Evolutionary conservation across 2,113 vertebrate genomes (phyloP), one percentile per base, ranked within the genome.

Genomic region (Speoplatyrhinus poulsoni): DNA sequence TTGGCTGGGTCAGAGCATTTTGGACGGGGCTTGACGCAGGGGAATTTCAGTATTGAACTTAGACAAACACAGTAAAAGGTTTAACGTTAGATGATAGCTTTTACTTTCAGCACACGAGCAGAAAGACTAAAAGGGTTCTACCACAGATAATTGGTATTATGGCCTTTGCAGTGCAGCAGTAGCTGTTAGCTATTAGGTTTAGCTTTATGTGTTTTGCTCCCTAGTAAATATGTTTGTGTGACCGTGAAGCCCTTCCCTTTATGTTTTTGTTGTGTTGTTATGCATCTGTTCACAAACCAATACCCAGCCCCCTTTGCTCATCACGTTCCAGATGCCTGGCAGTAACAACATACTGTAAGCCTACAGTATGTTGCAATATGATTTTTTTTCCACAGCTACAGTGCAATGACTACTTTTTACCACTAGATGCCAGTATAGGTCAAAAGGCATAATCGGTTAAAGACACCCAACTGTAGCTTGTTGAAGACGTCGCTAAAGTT

Each of bases 351-450:
- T 59, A 41, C 6, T 41, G 36, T 41, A 26, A 26, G 26, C 26
- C 2, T 26, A 63, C 7, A 11, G 49, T 36, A 47, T 56, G 47
- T 52, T 73, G n/a, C 68, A 61, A 32, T 57, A 60, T 54, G 46
- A 46, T 5, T 52, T 9, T 9, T 60, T n/a, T 15, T 63, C 65
- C 61, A 49, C 47, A 41, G 9, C 41, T 5, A 6, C 6, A 33
- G 6, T 86, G 88, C 80, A 90, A 57, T 85, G 3, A 70, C 1
- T 2, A 10, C 2, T 1, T 47, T 12, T 62, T 46, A 19, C 87
- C 90, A 90, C 88, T 79, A 90, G 90, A 83, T 90, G 88, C 33
- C 87, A 83, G 82, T 81, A 76, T 10, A 77, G 77, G 52, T 73
- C 4, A 68, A 19, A 41, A 32, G 12, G 11, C 33, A 7, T 3